Base-by-base conservation (phyloP, 2,888 invertebrate genomes). In the Microctonus hyperodae region DNA sequence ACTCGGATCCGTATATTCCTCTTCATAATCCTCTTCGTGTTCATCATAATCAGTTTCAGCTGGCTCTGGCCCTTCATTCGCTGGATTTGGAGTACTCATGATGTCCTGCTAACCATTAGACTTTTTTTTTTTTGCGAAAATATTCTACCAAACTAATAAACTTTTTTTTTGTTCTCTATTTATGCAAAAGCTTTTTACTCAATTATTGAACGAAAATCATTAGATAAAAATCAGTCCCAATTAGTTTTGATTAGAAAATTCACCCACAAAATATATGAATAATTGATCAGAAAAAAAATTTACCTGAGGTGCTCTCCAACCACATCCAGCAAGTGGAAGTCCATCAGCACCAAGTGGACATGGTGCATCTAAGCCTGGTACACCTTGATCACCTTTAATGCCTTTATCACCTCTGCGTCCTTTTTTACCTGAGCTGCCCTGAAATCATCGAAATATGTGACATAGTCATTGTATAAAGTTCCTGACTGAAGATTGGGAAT, bases 321-420 rank as follows among this genome's bases (percentile, higher is more conserved):
- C 96, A 85, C 98, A 98, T 78, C 97, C 97, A 63, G 97, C 95
- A 79, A 98, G 86, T 70, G 98, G 98, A 79, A 98, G 88, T 70
- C 98, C 98, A 85, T 98, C 97, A 60, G 93, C 91, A 66, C 97
- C 98, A 67, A 97, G 87, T 73, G 98, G 98, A 87, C 98, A 98
- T n/a, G 98, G 98, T 53, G 98, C 98, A 86, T 98, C 98, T 78
- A 98, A 87, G 40, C 98, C 98, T 37, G 97, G 98, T 74, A 97
- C 96, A 75, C 98, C 98, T 88, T 95, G 95, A 80, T 96, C 96
- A 66, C 97, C 97, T 86, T 95, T 95, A 80, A 93, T 92, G 48
- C 97, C 97, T 80, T 92, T 92, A 85, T 95, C 94, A 35, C 97
- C 97, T 86, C 94, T 95, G 75, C 93, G 89, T 64, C 97, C 97